A percentile compares a stretch with the other conserved stretches of the same genome.
Evolutionary conservation across 2,113 vertebrate genomes (phyloP).

Genomic region (Calonectris borealis): DNA sequence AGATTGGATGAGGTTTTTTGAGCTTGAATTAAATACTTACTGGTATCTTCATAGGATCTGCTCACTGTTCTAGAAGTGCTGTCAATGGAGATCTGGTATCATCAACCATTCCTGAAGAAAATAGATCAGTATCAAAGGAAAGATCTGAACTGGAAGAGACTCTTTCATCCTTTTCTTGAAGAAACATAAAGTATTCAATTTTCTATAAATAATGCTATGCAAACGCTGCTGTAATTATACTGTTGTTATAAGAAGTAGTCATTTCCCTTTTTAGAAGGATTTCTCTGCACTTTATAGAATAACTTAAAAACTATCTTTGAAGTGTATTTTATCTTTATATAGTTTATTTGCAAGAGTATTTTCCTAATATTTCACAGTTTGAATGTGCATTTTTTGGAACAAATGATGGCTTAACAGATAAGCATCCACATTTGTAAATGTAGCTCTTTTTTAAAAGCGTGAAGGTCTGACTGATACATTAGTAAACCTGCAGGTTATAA

Average conservation of each 20-base stretch:
- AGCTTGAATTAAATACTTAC: background rate
- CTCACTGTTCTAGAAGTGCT: slow-evolving; percentile 76
- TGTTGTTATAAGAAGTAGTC: slow-evolving; percentile 75
- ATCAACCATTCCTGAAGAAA: slow-evolving; percentile 80
- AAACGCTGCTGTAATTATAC: slow-evolving; percentile 80
- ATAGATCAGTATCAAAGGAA: slow-evolving; percentile 66
- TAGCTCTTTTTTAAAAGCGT: slow-evolving; percentile 73
- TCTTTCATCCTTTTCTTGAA: slow-evolving; percentile 75
- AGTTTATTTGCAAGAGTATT: slow-evolving; percentile 84
- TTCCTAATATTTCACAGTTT: slow-evolving; percentile 82
- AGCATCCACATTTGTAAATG: slow-evolving; percentile 73
- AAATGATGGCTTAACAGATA: slow-evolving; percentile 71
- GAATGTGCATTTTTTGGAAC: slow-evolving; percentile 75
- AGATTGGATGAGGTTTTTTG: background rate
- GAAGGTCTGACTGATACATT: slow-evolving; percentile 47
- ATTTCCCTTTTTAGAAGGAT: slow-evolving; percentile 78
- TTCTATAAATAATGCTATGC: slow-evolving; percentile 83
- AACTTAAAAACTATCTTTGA: slow-evolving; percentile 77
- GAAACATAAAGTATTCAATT: slow-evolving; percentile 62
- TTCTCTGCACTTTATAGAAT: slow-evolving; percentile 88
- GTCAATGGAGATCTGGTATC: slow-evolving; percentile 81
- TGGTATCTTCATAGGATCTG: slow-evolving; percentile 70
- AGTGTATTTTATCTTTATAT: slow-evolving; percentile 87
- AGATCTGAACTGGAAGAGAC: slow-evolving; percentile 74
- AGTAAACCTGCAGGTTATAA: slow-evolving; percentile 57